A percentile compares a stretch with the other conserved stretches of the same genome.
phyloP scores from a whole-genome alignment of 2,888 invertebrate genomes.

The Agrilus cyanescens region DNA sequence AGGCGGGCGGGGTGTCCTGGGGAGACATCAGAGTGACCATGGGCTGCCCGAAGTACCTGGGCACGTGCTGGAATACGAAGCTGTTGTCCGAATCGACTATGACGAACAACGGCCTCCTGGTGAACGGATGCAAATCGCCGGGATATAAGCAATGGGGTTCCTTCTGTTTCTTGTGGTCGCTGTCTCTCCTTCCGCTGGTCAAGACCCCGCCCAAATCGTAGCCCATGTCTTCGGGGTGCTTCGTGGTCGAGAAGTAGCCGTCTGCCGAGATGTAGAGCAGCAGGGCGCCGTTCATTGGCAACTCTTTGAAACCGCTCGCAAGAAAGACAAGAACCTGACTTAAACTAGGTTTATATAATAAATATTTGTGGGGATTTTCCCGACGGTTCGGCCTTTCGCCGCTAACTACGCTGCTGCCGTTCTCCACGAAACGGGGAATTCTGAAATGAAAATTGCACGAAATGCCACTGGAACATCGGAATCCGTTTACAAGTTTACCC shows the following conservation, averaged over 20 bases:
- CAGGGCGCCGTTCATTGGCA: slow-evolving; percentile 82
- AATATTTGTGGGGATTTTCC: slow-evolving; percentile 93
- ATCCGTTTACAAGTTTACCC: background rate
- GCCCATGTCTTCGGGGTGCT: slow-evolving; percentile 81
- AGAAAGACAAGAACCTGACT: slow-evolving; percentile 89
- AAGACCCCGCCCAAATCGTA: slow-evolving; percentile 86
- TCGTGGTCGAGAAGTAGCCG: slow-evolving; percentile 69
- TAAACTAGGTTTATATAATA: slow-evolving; percentile 89
- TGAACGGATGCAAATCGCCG: slow-evolving; percentile 86
- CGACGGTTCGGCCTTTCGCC: slow-evolving; percentile 56
- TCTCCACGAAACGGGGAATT: background rate
- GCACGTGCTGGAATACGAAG: slow-evolving; percentile 82
- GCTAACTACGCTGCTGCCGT: slow-evolving; percentile 47
- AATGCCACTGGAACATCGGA: slow-evolving; percentile 3
- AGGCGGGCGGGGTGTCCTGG: slow-evolving; percentile 72
- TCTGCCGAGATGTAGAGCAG: slow-evolving; percentile 91
- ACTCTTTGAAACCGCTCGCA: slow-evolving; percentile 84
- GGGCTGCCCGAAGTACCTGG: slow-evolving; percentile 84
- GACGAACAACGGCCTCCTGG: slow-evolving; percentile 82
- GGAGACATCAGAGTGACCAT: slow-evolving; percentile 89
- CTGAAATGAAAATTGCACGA: background rate
- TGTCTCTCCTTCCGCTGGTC: slow-evolving; percentile 77
- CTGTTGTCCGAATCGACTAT: slow-evolving; percentile 95
- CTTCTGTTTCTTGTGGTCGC: slow-evolving; percentile 43
- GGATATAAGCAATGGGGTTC: slow-evolving; percentile 78